Evolutionary conservation across 2,113 vertebrate species (phyloP).

Genomic region (Speoplatyrhinus poulsoni): DNA sequence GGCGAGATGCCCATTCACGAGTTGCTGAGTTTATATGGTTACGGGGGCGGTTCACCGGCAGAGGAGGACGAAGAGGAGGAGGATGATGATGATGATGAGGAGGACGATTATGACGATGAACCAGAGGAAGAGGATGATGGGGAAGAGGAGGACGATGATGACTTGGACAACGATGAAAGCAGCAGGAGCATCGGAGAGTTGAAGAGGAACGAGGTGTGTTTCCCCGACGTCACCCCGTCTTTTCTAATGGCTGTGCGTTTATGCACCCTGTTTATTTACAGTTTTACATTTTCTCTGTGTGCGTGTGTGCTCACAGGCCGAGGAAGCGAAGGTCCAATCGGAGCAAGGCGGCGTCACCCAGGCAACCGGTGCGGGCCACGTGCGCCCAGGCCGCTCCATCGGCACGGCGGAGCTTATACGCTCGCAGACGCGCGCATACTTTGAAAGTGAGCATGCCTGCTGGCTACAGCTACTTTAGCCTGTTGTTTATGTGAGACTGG

Average conservation of each 20-base stretch:
- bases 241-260: background rate
- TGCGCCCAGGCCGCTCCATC: slow-evolving; percentile 80
- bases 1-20: slow-evolving; percentile 97
- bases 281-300: background rate
- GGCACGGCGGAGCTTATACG: slow-evolving; percentile 87
- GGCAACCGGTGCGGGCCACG: slow-evolving; percentile 82
- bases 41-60: slow-evolving; percentile 83
- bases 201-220: slow-evolving; percentile 68
- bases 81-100: slow-evolving; percentile 88
- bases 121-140: slow-evolving; percentile 87
- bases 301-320: slow-evolving; percentile 70
- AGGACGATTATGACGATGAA: slow-evolving; percentile 87
- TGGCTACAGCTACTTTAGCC: too few relatives aligned
- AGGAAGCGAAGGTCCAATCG: slow-evolving; percentile 83
- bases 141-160: slow-evolving; percentile 62
- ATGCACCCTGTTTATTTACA: background rate
- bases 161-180: slow-evolving; percentile 88
- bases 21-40: slow-evolving; percentile 93
- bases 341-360: slow-evolving; percentile 84
- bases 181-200: slow-evolving; percentile 87
- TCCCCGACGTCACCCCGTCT: background rate
- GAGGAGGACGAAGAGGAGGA: slow-evolving; percentile 83
- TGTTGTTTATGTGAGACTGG: too few relatives aligned
- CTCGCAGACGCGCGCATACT: slow-evolving; percentile 89
- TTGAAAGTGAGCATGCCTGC: slow-evolving; percentile 85